Evolutionary conservation across 2,797 vertebrate species (phyloP), one percentile per base, ranked within the genome.

Genomic region (Tympanoctomys barrerae): DNA sequence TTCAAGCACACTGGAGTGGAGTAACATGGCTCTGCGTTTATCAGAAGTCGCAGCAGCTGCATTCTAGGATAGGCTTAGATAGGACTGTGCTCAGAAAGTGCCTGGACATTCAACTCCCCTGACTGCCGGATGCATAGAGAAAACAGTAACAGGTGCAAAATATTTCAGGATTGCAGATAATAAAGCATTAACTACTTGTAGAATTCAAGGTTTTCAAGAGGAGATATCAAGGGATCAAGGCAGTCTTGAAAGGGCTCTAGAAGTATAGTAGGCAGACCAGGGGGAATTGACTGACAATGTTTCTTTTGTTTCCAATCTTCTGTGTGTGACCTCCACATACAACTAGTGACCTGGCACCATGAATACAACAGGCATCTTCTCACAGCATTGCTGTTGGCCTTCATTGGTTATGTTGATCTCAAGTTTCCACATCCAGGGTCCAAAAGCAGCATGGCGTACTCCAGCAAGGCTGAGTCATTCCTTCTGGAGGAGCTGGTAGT

Each of bases 401-500:
- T 62, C 62, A 19, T 6, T 31, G 14, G 21, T 26, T 46, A n/a
- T 2, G 7, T 26, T n/a, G 6, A 26, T 64, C 31, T 78, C 10
- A 28, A 28, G 31, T 71, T 22, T 46, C 31, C 62, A 3, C 7
- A 28, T 18, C 28, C 36, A 11, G 4, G 80, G 46, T 54, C 49
- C 21, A 21, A 12, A 28, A 28, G 19, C 42, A n/a, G 6, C 13
- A 4, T 26, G 12, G 36, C 42, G 11, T 26, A 3, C 64, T 70
- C 78, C 49, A 14, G 42, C 1, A 31, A 71, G 2, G 1, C 0
- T 11, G 3, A 22, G 2, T 2, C 7, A 1, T 31, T 7, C 11
- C 64, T 5, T 57, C n/a, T 31, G 24, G 66, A 31, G 19, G 80
- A 24, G 52, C 3, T 42, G 18, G 10, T 2, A 9, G 16, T 71